phyloP scores from a whole-genome alignment of 2,888 invertebrate genomes.

The Napeogenes sylphis region DNA sequence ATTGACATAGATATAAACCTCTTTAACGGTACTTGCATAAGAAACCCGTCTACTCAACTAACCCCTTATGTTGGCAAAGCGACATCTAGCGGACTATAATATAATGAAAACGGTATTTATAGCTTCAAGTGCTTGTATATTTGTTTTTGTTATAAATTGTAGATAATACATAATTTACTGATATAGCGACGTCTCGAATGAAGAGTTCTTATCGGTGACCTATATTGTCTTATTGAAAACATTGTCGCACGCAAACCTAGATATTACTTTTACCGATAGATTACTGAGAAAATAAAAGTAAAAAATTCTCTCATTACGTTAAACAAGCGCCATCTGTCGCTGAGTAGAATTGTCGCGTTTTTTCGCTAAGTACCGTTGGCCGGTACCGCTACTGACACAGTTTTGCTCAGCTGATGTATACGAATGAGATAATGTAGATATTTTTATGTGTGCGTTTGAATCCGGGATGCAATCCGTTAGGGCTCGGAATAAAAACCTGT shows the following conservation, averaged over 20 bases:
- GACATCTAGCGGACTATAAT: slow-evolving; percentile 45
- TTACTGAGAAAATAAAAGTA: slow-evolving; percentile 14
- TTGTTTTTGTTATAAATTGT: slow-evolving; percentile 24
- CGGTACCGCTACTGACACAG: slow-evolving; percentile 67
- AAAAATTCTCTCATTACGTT: slow-evolving; percentile 23
- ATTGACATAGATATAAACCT: slow-evolving; percentile 45
- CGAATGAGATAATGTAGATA: slow-evolving; percentile 43
- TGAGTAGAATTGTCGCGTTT: slow-evolving; percentile 51
- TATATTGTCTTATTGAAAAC: slow-evolving; percentile 33
- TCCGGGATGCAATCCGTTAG: slow-evolving; percentile 63
- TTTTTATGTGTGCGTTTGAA: slow-evolving; percentile 47
- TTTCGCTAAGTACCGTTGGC: slow-evolving; percentile 55
- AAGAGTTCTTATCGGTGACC: slow-evolving; percentile 39
- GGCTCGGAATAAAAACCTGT: slow-evolving; percentile 46
- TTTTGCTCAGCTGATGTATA: slow-evolving; percentile 65
- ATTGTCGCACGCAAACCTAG: slow-evolving; percentile 11
- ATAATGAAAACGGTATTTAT: slow-evolving; percentile 30
- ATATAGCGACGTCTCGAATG: slow-evolving; percentile 25
- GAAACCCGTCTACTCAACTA: slow-evolving; percentile 37
- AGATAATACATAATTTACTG: slow-evolving; percentile 34
- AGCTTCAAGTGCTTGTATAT: slow-evolving; percentile 11
- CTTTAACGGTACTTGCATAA: slow-evolving; percentile 45
- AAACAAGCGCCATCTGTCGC: slow-evolving; percentile 56
- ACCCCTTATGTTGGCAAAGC: slow-evolving; percentile 28
- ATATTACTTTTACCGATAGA: slow-evolving; percentile 4